phyloP scores from a whole-genome alignment of 2,113 vertebrate genomes.

The Ramphastos sulfuratus region DNA sequence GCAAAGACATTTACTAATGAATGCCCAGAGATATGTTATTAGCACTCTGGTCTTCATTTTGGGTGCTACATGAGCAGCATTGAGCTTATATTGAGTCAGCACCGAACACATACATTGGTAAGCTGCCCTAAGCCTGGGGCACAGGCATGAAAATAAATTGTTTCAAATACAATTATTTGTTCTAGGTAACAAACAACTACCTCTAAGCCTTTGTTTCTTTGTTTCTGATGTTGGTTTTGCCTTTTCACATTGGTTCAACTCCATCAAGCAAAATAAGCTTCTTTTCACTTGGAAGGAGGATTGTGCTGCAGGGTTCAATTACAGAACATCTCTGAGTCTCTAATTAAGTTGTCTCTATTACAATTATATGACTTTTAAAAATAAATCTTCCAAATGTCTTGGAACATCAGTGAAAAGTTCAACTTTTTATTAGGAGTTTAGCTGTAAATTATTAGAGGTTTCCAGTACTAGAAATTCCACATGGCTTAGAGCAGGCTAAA shows the following conservation, averaged over 20 bases:
- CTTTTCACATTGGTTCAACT: neutral
- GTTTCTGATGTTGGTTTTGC: neutral
- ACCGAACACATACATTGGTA: neutral
- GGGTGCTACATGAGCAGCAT: neutral
- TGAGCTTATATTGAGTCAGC: neutral
- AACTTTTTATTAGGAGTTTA: neutral
- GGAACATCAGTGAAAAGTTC: neutral
- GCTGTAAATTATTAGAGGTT: constrained; percentile 2
- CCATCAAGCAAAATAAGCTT: neutral
- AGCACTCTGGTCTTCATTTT: neutral
- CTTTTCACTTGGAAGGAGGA: neutral
- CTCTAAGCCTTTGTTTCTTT: neutral
- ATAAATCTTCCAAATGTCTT: constrained; percentile 16
- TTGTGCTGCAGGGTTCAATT: constrained; percentile 29
- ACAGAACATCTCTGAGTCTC: constrained; percentile 10
- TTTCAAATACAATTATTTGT: constrained; percentile 23
- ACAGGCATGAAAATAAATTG: neutral
- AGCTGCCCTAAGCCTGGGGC: neutral
- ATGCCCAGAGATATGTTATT: neutral
- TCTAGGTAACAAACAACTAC: neutral
- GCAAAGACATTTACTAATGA: neutral
- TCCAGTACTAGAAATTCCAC: neutral
- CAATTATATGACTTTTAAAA: constrained; percentile 27
- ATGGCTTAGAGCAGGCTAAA: neutral
- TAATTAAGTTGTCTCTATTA: constrained; percentile 41